Conservation (phyloP, 2,113 vertebrate genomes). For the Hyla sarda region DNA sequence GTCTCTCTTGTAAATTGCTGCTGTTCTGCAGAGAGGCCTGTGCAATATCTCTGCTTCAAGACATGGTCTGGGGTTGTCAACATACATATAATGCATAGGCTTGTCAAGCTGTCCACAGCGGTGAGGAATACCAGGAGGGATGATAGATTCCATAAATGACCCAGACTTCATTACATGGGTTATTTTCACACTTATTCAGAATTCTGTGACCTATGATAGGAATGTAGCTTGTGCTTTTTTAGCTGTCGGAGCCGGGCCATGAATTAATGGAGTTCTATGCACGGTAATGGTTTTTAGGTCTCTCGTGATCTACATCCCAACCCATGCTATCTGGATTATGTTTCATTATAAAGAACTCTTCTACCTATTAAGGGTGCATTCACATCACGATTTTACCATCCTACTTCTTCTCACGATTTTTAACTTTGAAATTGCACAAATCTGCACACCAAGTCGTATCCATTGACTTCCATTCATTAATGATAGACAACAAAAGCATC, state of each 20-base stretch:
- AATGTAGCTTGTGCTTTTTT: neutral
- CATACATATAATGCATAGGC: neutral
- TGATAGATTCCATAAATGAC: conserved; percentile 10
- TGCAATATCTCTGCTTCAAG: conserved; percentile 1
- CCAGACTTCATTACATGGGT: neutral
- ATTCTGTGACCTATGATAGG: neutral
- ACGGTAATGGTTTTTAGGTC: neutral
- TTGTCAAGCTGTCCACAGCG: conserved; percentile 12
- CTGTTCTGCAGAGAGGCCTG: conserved; percentile 16
- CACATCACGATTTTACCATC: too few species aligned
- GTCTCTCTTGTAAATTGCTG: neutral
- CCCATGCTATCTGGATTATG: neutral
- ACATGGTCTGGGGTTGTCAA: neutral
- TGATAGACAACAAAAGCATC: too few species aligned
- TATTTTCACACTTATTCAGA: neutral
- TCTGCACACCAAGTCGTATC: too few species aligned
- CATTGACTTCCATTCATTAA: too few species aligned
- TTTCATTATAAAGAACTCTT: neutral
- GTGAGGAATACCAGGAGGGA: conserved; percentile 38
- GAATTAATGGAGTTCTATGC: neutral
- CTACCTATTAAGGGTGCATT: too few species aligned
- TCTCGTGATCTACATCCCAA: neutral
- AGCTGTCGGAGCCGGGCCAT: neutral
- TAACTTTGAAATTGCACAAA: too few species aligned
- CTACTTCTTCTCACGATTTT: too few species aligned